Percentiles rank a stretch among this genome's conserved stretches.
Conservation (phyloP, 2,888 invertebrate species). For the Xestia c-nigrum region DNA sequence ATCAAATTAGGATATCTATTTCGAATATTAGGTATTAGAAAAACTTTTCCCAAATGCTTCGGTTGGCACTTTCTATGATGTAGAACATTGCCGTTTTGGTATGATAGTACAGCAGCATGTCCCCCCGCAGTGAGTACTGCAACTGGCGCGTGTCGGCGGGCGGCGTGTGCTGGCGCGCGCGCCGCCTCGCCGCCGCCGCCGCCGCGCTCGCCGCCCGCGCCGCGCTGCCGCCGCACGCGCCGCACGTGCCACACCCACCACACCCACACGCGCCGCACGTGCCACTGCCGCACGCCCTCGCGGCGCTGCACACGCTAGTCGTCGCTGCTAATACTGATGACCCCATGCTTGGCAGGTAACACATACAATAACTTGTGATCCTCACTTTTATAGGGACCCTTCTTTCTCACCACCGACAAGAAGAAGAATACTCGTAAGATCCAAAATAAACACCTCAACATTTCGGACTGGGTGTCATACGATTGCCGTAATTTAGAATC, state of each 20-base stretch:
- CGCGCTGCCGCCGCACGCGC: conserved; percentile 74
- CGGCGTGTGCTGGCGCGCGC: conserved; percentile 92
- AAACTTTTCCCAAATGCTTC: no score
- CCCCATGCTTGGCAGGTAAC: conserved; percentile 91
- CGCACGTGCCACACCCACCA: conserved; percentile 87
- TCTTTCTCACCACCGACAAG: background rate
- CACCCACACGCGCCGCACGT: conserved; percentile 78
- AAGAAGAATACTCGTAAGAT: no score
- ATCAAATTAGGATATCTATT: no score
- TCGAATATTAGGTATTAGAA: no score
- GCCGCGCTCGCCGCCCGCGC: conserved; percentile 80
- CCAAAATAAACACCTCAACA: no score
- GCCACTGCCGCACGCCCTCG: conserved; percentile 70
- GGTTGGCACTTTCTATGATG: no score
- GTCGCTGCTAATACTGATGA: conserved; percentile 80
- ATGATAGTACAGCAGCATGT: background rate
- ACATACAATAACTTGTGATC: background rate
- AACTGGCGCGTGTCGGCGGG: conserved; percentile 92
- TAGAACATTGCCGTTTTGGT: background rate
- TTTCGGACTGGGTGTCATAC: no score
- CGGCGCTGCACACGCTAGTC: conserved; percentile 74
- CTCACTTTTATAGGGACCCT: background rate
- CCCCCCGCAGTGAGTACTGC: conserved; percentile 94
- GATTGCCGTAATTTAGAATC: background rate
- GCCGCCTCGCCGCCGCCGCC: conserved; percentile 91